Base-by-base conservation (phyloP, 1,140 invertebrate genomes). In the Wiebesia pumilae region DNA sequence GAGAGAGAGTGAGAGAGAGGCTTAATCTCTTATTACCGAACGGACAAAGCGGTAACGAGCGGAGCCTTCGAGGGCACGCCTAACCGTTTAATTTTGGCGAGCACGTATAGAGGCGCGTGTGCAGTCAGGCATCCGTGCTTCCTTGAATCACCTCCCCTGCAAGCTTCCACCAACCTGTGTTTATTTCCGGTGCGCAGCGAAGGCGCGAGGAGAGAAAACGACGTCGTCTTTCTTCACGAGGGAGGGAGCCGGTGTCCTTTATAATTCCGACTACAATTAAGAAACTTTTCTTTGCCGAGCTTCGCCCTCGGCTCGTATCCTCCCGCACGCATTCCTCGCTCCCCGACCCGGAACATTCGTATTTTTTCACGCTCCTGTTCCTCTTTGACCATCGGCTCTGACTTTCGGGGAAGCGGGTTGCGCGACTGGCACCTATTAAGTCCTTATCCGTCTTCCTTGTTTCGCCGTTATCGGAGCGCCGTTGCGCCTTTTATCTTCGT, bases 61-160 rank as follows among this genome's bases (percentile, higher is more conserved):
- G 14, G 33, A 24, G 30, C 30, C 38, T 40, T 40, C 35, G 51
- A 40, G 83, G 88, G 86, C 87, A 90, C 89, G 88, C 88, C 90
- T 90, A 88, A 89, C 80, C 90, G 89, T 91, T 92, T 90, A 88
- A 90, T 91, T 90, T 87, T 80, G 83, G 65, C 27, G 58, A 30
- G 21, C n/a, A 33, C n/a, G 9, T 54, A 54, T 2, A 54, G 10
- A 19, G 9, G 33, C 10, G 58, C 21, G 24, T 62, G 58, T 62
- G 73, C 73, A 47, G 19, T n/a, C 73, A 47, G 30, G 81, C 84
- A 83, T 85, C 83, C 83, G 87, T 88, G 3, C 83, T 78, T 73
- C 83, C 78, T 80, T 73, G 24, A 62, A 62, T 14, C 27, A 40
- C 7, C 33, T 3, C 2, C 6, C 4, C 19, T 35, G 47, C 16